These are phyloP conservation scores for Eristalis intricaria DNA, from an alignment of 2,888 invertebrate genomes.

Conservation along the genomic window DNA sequence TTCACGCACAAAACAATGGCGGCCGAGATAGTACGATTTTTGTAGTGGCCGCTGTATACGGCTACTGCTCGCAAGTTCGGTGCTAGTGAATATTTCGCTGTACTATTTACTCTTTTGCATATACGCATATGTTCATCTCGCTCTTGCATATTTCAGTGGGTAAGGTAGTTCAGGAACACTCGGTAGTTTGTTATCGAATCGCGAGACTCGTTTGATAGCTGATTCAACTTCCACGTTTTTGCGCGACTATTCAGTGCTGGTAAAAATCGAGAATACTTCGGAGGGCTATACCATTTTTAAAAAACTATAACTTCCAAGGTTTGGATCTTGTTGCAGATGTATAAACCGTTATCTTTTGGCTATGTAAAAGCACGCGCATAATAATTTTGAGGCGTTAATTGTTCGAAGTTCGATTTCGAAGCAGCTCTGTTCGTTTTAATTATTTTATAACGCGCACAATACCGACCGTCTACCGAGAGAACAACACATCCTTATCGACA, in stretches of 20 bases:
- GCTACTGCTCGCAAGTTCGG: conserved; percentile 46
- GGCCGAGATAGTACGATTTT: conserved; percentile 68
- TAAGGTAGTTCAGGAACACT: conserved; percentile 41
- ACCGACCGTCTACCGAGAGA: conserved; percentile 47
- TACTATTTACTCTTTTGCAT: conserved; percentile 44
- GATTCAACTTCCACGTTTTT: conserved; percentile 64
- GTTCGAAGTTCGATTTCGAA: conserved; percentile 56
- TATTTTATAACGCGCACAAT: background rate
- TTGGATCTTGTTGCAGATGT: background rate
- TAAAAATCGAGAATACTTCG: background rate
- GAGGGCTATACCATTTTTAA: background rate
- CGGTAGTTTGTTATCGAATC: conserved; percentile 31
- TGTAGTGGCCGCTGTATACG: conserved; percentile 65
- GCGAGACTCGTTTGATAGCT: conserved; percentile 53
- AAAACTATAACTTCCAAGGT: background rate
- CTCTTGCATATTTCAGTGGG: background rate
- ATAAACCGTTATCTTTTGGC: background rate
- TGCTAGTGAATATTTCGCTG: conserved; percentile 26
- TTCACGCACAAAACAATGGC: conserved; percentile 71
- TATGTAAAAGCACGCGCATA: conserved; percentile 53
- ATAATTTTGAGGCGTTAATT: conserved; percentile 54
- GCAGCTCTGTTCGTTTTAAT: conserved; percentile 50
- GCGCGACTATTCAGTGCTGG: background rate
- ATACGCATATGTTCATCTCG: conserved; percentile 33
- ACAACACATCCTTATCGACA: conserved; percentile 1